Percentiles rank a stretch among this genome's conserved stretches.
phyloP scores from a whole-genome alignment of 2,797 vertebrate genomes.

The Melanotaenia parkinsoni region DNA sequence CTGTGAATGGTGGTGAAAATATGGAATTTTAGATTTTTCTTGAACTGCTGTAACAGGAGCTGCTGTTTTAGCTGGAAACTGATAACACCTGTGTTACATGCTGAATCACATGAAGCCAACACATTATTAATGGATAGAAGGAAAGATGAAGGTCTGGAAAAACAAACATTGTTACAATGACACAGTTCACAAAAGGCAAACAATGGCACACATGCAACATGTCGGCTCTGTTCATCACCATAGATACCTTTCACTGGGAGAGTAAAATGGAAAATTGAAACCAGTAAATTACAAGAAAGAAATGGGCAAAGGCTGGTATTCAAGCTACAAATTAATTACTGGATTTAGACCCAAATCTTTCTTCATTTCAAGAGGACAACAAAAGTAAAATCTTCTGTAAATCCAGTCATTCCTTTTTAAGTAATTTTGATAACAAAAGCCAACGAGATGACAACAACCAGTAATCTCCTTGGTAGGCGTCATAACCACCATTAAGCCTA shows the following conservation, averaged over 20 bases:
- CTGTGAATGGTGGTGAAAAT: not conserved
- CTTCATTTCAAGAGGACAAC: not conserved
- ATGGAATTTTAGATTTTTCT: not conserved
- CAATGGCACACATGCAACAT: constrained; percentile 60
- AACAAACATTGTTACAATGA: constrained; percentile 73
- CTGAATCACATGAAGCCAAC: constrained; percentile 33
- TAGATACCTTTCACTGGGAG: constrained; percentile 60
- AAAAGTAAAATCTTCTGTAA: not conserved
- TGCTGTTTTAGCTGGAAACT: constrained; percentile 22
- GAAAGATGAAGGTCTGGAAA: constrained; percentile 72
- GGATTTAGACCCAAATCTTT: not conserved
- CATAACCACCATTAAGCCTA: not conserved
- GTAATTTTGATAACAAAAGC: not conserved
- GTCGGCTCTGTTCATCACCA: constrained; percentile 46
- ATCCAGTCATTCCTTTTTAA: not conserved
- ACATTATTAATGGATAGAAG: constrained; percentile 56
- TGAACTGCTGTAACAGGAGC: constrained; percentile 30
- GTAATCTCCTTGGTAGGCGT: not conserved
- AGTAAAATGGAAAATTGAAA: constrained; percentile 66
- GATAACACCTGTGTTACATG: constrained; percentile 29
- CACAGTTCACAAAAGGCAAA: constrained; percentile 75
- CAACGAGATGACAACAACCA: not conserved
- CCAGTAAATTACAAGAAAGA: constrained; percentile 49
- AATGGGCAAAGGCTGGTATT: constrained; percentile 47
- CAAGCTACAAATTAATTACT: not conserved